Evolutionary conservation across 2,113 vertebrate species (phyloP).

Genomic region (Anseranas semipalmata): DNA sequence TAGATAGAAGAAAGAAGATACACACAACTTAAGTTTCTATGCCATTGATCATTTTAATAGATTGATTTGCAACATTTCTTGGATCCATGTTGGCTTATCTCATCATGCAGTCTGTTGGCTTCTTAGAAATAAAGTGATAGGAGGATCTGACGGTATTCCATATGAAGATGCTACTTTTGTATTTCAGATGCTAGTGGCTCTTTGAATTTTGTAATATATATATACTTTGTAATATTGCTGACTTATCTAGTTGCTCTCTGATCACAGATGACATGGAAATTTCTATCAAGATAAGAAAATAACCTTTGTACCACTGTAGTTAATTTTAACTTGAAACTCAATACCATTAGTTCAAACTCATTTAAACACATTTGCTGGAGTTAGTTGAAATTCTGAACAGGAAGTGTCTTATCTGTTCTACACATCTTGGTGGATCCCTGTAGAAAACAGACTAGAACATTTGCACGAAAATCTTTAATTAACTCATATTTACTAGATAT

Average conservation of each 20-base stretch:
- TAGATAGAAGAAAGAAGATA: neutral
- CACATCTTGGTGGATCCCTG: neutral
- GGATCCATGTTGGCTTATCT: neutral
- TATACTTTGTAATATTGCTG: neutral
- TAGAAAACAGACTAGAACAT: neutral
- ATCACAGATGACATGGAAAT: accelerated
- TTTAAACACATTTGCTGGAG: neutral
- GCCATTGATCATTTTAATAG: neutral
- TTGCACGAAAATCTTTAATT: neutral
- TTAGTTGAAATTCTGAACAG: neutral
- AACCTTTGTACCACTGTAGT: neutral
- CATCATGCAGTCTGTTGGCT: neutral
- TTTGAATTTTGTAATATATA: neutral
- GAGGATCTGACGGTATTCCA: neutral
- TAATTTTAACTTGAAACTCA: neutral
- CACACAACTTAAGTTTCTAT: neutral
- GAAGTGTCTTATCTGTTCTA: neutral
- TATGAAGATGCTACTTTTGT: neutral
- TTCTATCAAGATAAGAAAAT: neutral
- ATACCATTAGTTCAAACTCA: neutral
- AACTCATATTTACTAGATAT: neutral
- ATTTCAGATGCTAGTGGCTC: neutral
- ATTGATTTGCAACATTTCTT: neutral
- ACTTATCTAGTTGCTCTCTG: neutral
- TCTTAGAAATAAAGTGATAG: neutral